These are phyloP conservation scores for Chiroxiphia lanceolata DNA, from an alignment of 2,797 vertebrate species.

Conservation along the genomic window DNA sequence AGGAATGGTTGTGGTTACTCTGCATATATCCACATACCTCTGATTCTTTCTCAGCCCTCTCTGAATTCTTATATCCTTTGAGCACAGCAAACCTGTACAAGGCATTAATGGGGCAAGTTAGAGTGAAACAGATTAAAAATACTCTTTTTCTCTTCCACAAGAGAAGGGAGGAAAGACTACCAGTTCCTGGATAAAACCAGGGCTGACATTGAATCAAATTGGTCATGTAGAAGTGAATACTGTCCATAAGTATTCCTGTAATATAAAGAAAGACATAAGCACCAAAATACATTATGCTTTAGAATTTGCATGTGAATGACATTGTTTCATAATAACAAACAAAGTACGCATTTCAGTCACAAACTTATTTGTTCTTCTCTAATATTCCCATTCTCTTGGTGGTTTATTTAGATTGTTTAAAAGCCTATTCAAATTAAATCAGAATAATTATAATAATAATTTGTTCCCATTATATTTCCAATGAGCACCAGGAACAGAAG, in stretches of 20 bases:
- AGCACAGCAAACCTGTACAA: background rate
- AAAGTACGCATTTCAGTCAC: background rate
- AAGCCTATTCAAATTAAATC: background rate
- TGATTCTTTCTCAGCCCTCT: background rate
- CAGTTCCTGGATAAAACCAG: background rate
- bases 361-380: background rate
- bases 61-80: background rate
- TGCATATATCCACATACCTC: background rate
- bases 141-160: background rate
- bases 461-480: background rate
- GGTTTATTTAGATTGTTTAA: background rate
- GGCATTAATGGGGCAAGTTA: background rate
- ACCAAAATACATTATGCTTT: background rate
- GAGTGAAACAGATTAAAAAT: background rate
- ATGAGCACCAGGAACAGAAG: background rate
- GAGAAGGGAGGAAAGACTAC: background rate
- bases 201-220: background rate
- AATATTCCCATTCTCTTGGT: background rate
- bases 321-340: background rate
- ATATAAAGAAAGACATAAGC: background rate
- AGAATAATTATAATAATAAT: background rate
- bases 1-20: conserved; percentile 34
- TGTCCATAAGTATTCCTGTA: background rate
- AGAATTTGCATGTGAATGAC: background rate
- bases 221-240: background rate